Evolutionary conservation across 2,113 vertebrate species (phyloP).

Genomic region (Paradisaea rubra): DNA sequence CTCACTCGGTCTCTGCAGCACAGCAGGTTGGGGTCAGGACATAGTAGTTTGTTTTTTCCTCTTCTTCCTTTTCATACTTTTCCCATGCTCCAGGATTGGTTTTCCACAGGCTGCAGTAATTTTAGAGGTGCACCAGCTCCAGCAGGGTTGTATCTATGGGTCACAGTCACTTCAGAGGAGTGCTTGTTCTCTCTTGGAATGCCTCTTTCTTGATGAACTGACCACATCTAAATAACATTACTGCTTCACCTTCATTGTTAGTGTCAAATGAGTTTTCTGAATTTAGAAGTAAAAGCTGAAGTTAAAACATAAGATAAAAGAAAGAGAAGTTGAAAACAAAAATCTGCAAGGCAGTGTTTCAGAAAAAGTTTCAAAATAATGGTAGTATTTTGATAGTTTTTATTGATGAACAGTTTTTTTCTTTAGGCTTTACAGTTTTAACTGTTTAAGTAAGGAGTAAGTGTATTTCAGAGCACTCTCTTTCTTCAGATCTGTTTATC

Average conservation of each 20-base stretch:
- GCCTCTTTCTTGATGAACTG: neutral
- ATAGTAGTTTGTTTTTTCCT: fast-evolving
- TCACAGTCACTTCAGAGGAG: neutral
- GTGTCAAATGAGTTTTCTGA: neutral
- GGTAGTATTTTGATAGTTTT: neutral
- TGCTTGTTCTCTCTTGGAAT: neutral
- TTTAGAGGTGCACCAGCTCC: neutral
- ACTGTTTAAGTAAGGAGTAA: neutral
- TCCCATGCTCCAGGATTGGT: neutral
- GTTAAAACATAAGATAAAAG: neutral
- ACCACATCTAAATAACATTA: neutral
- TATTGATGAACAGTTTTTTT: neutral
- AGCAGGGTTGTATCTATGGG: neutral
- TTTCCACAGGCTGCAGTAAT: neutral
- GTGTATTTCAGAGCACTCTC: neutral
- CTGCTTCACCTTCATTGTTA: neutral
- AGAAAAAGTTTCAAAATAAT: neutral
- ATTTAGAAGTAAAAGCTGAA: neutral
- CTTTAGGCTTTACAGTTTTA: neutral
- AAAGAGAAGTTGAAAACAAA: neutral
- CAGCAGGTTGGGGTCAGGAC: neutral
- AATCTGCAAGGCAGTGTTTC: neutral
- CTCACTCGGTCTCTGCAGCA: neutral
- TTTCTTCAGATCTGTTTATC: neutral
- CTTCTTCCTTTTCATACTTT: neutral